A percentile compares a stretch with the other conserved stretches of the same genome.
Evolutionary conservation across 2,888 invertebrate genomes (phyloP).

Genomic region (Hirudinaria manillensis): DNA sequence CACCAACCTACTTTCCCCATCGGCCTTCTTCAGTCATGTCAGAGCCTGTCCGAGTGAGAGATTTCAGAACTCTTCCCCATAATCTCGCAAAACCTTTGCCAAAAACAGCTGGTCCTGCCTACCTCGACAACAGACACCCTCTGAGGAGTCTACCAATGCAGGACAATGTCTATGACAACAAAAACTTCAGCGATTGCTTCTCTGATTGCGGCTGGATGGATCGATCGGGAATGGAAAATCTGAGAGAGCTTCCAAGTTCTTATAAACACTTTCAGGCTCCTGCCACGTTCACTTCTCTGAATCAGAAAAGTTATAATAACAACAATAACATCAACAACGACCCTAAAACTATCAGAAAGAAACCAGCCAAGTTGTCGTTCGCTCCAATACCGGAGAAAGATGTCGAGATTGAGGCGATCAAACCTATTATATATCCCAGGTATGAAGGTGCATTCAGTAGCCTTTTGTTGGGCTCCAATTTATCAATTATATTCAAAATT

Average conservation of each 20-base stretch:
- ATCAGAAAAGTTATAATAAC: background rate
- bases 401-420: constrained; percentile 2
- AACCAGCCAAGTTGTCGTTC: constrained; percentile 16
- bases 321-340: background rate
- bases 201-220: background rate
- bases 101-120: background rate
- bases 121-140: constrained; percentile 6
- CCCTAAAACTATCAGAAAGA: background rate
- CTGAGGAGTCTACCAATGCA: background rate
- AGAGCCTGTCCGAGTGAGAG: background rate
- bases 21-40: constrained; percentile 15
- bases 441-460: background rate
- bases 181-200: background rate
- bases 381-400: constrained; percentile 18
- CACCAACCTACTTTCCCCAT: constrained; percentile 10
- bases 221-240: background rate
- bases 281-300: constrained; percentile 10
- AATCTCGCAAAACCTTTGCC: background rate
- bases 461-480: background rate
- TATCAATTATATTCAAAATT: too few species aligned
- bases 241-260: background rate
- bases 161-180: background rate
- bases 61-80: constrained; percentile 1
- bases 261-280: background rate
- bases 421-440: constrained; percentile 29